phyloP scores from a whole-genome alignment of 2,113 vertebrate species.

The Maccullochella peelii region DNA sequence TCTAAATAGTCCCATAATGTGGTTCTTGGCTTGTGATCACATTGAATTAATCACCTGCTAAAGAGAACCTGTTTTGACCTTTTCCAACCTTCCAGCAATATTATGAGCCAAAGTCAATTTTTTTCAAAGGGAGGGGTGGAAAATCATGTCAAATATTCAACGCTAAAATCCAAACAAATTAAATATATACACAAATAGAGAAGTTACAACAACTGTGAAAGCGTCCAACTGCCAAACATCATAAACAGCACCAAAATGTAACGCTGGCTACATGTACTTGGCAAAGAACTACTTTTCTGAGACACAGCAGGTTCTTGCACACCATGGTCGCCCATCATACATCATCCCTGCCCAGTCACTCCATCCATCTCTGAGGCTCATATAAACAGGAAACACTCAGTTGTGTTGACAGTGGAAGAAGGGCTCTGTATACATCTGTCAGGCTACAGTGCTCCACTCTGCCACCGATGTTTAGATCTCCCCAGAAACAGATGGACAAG shows the following conservation, averaged over 20 bases:
- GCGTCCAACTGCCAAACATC: conserved; percentile 14
- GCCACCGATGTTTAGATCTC: conserved; percentile 69
- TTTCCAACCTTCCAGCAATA: conserved; percentile 21
- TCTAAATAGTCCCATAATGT: conserved; percentile 44
- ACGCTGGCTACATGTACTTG: not conserved
- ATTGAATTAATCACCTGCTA: conserved; percentile 54
- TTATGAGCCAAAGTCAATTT: not conserved
- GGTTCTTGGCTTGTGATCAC: conserved; percentile 47
- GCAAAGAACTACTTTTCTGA: not conserved
- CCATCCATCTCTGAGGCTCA: conserved; percentile 67
- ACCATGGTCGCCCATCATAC: conserved; percentile 24
- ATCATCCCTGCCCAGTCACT: conserved; percentile 31
- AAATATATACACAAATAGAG: not conserved
- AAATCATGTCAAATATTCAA: conserved; percentile 32
- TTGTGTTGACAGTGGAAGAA: conserved; percentile 73
- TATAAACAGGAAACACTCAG: conserved; percentile 83
- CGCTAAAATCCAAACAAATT: conserved; percentile 10
- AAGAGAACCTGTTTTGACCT: conserved; percentile 43
- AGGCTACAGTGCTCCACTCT: conserved; percentile 66
- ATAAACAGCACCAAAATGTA: conserved; percentile 17
- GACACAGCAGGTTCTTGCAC: conserved; percentile 16
- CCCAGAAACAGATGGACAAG: conserved; percentile 43
- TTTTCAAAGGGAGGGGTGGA: not conserved
- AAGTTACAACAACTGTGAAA: conserved; percentile 1
- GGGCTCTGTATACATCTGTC: conserved; percentile 69